A percentile compares a stretch with the other conserved stretches of the same genome.
Conservation (phyloP, 2,888 invertebrate genomes). For the Drosophila peninsularis region DNA sequence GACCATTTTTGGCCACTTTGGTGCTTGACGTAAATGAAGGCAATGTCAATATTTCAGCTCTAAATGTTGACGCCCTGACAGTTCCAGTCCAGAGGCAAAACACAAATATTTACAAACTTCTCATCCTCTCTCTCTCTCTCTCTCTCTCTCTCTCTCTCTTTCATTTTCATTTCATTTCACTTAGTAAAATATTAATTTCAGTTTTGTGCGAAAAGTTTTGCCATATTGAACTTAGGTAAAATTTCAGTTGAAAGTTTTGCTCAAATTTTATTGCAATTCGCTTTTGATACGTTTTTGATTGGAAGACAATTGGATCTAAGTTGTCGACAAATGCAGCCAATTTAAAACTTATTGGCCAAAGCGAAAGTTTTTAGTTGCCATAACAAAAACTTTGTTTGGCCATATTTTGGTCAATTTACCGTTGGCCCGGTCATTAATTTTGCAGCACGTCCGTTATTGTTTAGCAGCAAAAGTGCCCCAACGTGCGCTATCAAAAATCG, state of each 20-base stretch:
- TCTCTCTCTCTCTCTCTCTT: neutral
- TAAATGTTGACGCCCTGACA: slow-evolving; percentile 7
- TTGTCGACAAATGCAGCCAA: slow-evolving; percentile 17
- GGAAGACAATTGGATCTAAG: slow-evolving; percentile 4
- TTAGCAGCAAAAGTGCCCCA: slow-evolving; percentile 1
- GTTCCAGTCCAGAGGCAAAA: slow-evolving; percentile 5
- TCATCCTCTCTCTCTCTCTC: neutral
- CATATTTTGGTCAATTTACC: slow-evolving; percentile 34
- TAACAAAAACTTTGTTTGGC: neutral
- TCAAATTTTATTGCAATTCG: slow-evolving; percentile 16
- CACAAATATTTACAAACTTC: slow-evolving; percentile 34
- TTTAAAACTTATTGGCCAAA: slow-evolving; percentile 11
- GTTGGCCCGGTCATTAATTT: slow-evolving; percentile 30
- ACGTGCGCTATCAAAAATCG: slow-evolving; percentile 54
- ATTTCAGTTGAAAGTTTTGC: slow-evolving; percentile 10
- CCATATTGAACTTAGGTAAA: slow-evolving; percentile 2
- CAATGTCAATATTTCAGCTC: slow-evolving; percentile 40
- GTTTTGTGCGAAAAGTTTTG: slow-evolving; percentile 14
- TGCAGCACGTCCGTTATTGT: slow-evolving; percentile 16
- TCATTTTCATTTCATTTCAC: neutral
- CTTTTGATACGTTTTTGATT: neutral
- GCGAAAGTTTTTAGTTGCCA: slow-evolving; percentile 7
- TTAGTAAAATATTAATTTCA: slow-evolving; percentile 23
- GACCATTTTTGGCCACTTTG: slow-evolving; percentile 18
- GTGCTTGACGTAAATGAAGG: slow-evolving; percentile 34